These are phyloP conservation scores for Microchirus variegatus DNA, from an alignment of 2,797 vertebrate species.

Conservation along the genomic window DNA sequence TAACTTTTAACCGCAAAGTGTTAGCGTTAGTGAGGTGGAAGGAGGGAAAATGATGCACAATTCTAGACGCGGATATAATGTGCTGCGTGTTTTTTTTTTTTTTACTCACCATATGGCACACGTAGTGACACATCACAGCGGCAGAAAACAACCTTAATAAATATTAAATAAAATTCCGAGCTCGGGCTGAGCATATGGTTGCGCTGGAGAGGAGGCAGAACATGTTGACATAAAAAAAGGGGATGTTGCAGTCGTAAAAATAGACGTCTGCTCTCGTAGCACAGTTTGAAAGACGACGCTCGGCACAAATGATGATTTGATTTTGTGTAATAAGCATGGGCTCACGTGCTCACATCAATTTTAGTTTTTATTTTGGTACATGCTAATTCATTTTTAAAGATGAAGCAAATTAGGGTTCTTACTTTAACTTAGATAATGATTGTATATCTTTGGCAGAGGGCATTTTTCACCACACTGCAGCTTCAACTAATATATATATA, in stretches of 20 bases:
- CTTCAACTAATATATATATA: too few species aligned
- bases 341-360: too few species aligned
- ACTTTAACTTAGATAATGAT: too few species aligned
- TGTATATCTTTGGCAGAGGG: too few species aligned
- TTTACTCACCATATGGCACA: conserved; percentile 13
- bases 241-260: conserved; percentile 18
- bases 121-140: conserved; percentile 6
- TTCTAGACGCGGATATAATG: not conserved
- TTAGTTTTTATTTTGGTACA: too few species aligned
- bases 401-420: too few species aligned
- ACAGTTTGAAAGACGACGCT: conserved; percentile 3
- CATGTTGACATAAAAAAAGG: conserved; percentile 1
- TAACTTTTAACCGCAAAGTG: conserved; percentile 3
- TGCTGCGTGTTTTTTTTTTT: conserved; percentile 18
- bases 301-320: conserved; percentile 25
- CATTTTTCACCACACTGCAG: too few species aligned
- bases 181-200: not conserved
- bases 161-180: conserved; percentile 13
- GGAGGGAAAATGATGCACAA: not conserved
- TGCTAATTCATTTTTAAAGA: too few species aligned
- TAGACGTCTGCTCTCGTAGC: conserved; percentile 9
- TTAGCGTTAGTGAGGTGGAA: not conserved
- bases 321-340: not conserved
- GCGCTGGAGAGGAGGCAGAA: not conserved
- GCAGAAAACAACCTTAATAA: not conserved